Conservation (phyloP, 1,140 invertebrate genomes). For the Leguminivora glycinivorella region DNA sequence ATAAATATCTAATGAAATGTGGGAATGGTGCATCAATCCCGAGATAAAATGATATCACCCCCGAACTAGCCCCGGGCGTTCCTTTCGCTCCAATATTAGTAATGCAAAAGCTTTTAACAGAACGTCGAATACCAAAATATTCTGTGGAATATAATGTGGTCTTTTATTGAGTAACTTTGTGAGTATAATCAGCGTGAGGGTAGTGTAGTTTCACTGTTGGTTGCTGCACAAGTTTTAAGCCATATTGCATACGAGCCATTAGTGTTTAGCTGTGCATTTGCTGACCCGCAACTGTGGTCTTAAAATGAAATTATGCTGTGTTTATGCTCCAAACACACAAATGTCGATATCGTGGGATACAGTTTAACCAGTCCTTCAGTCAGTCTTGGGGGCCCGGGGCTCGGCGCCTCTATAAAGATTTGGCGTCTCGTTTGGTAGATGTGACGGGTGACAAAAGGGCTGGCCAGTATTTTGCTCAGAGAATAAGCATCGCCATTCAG, state of each 20-base stretch:
- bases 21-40: neutral
- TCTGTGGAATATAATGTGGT: slow-evolving; percentile 14
- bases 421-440: too few species aligned
- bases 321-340: too few species aligned
- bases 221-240: slow-evolving; percentile 6
- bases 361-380: too few species aligned
- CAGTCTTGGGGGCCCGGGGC: too few species aligned
- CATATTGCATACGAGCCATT: slow-evolving; percentile 9
- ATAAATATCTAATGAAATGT: neutral
- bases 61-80: neutral
- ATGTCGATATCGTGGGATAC: too few species aligned
- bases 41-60: neutral
- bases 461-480: too few species aligned
- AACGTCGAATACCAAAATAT: slow-evolving; percentile 3
- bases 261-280: neutral
- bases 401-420: too few species aligned
- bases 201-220: neutral
- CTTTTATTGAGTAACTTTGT: slow-evolving; percentile 18
- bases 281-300: too few species aligned
- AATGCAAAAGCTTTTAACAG: slow-evolving; percentile 18
- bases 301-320: too few species aligned
- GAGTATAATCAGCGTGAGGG: slow-evolving; percentile 3
- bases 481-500: too few species aligned
- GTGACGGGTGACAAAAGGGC: too few species aligned
- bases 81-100: neutral